These are phyloP conservation scores for Gallinago jamesoni DNA, from an alignment of 2,113 vertebrate genomes.

Conservation along the genomic window DNA sequence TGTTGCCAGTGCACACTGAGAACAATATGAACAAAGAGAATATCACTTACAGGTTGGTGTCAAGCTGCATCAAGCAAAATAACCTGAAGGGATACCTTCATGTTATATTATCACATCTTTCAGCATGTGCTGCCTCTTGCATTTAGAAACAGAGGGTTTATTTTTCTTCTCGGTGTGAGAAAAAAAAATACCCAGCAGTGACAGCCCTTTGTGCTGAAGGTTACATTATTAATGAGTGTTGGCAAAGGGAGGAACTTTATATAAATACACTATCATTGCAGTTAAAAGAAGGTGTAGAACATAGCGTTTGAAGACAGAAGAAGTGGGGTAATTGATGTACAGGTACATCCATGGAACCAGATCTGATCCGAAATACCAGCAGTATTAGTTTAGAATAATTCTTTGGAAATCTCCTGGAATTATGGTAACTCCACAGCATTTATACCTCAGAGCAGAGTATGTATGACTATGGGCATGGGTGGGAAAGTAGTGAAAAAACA, in stretches of 20 bases:
- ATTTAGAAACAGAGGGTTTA: not conserved
- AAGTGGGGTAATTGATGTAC: not conserved
- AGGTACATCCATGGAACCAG: not conserved
- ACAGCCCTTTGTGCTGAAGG: slow-evolving; percentile 6
- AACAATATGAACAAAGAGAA: slow-evolving; percentile 29
- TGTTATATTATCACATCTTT: not conserved
- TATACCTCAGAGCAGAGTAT: not conserved
- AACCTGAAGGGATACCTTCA: slow-evolving; percentile 13
- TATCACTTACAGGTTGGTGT: not conserved
- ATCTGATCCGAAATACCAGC: not conserved
- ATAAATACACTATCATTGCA: not conserved
- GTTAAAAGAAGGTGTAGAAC: not conserved
- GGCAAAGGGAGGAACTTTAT: not conserved
- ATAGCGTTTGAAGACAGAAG: not conserved
- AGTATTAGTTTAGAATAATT: not conserved
- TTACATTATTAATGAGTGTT: slow-evolving; percentile 15
- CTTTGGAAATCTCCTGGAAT: not conserved
- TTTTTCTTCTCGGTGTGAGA: slow-evolving; percentile 9
- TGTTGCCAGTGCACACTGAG: not conserved
- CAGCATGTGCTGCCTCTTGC: not conserved
- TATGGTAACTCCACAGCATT: not conserved
- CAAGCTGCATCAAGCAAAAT: slow-evolving; percentile 31
- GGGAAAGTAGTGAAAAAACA: not conserved
- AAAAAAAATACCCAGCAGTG: not conserved
- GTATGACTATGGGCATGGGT: not conserved